Percentiles rank a stretch among this genome's conserved stretches.
Conservation (phyloP, 2,888 invertebrate genomes). For the Polydrusus pterygomalis region DNA sequence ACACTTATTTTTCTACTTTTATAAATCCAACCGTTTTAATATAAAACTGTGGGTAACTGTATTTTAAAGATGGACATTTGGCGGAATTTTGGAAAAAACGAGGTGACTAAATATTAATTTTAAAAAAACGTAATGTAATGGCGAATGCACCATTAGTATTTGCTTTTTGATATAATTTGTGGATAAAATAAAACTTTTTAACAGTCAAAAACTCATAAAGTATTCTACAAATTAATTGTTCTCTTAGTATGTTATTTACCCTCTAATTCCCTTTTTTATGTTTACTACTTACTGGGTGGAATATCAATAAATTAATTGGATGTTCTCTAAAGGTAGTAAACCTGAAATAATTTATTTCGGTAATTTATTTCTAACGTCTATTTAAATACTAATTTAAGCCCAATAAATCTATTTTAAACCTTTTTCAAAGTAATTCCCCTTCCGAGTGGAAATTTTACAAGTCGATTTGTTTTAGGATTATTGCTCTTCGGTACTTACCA, state of each 20-base stretch:
- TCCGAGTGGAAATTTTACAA: background rate
- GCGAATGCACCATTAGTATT: too few species aligned
- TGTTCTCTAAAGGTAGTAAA: slow-evolving; percentile 2
- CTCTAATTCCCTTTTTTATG: background rate
- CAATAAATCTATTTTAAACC: slow-evolving; percentile 19
- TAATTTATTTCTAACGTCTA: slow-evolving; percentile 22
- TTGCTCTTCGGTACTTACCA: background rate
- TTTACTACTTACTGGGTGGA: background rate
- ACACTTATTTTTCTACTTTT: too few species aligned
- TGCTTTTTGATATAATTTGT: too few species aligned
- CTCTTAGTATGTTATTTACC: background rate
- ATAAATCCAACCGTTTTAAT: too few species aligned
- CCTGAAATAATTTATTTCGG: slow-evolving; percentile 9
- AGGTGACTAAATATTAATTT: too few species aligned
- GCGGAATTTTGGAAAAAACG: too few species aligned
- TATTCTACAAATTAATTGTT: too few species aligned
- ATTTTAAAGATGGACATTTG: too few species aligned
- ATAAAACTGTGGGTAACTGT: too few species aligned
- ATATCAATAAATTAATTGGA: background rate
- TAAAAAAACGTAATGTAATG: too few species aligned
- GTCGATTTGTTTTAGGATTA: background rate
- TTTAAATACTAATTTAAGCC: background rate
- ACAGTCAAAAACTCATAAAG: too few species aligned
- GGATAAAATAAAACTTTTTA: too few species aligned
- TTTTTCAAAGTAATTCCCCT: background rate